Evolutionary conservation across 2,113 vertebrate genomes (phyloP).

Genomic region (Nematolebias whitei): DNA sequence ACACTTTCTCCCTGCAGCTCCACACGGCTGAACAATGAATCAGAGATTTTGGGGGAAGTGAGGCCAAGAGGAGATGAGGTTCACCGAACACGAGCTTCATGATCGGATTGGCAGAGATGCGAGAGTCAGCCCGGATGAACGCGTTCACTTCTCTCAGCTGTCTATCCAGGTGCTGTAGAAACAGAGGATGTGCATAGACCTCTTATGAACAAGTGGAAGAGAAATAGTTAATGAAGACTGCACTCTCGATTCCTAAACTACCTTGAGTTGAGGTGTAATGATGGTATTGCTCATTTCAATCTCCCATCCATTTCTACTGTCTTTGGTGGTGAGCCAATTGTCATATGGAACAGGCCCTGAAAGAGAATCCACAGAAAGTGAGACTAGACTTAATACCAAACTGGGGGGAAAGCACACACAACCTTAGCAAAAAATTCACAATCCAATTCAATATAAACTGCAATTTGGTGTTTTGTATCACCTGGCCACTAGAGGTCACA

Average conservation of each 20-base stretch:
- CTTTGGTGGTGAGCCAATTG: conserved; percentile 79
- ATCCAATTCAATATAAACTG: background rate
- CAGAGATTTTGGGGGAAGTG: conserved; percentile 75
- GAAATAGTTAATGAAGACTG: background rate
- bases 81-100: conserved; percentile 86
- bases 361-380: conserved; percentile 14
- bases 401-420: too few species aligned
- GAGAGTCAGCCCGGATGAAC: conserved; percentile 83
- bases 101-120: conserved; percentile 84
- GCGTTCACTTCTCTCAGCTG: conserved; percentile 78
- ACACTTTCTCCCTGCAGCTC: conserved; percentile 87
- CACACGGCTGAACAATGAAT: conserved; percentile 86
- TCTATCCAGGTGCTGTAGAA: conserved; percentile 81
- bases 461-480: background rate
- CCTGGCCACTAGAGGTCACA: conserved; percentile 25
- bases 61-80: conserved; percentile 79
- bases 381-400: background rate
- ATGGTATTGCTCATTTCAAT: conserved; percentile 65
- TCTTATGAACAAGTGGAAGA: background rate
- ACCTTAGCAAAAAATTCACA: too few species aligned
- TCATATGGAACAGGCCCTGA: conserved; percentile 75
- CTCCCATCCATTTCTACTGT: conserved; percentile 90
- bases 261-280: conserved; percentile 83
- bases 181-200: background rate
- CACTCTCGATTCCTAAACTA: conserved; percentile 44